These are phyloP conservation scores for Diplolepis rosae DNA, from an alignment of 2,888 invertebrate species.

Conservation along the genomic window DNA sequence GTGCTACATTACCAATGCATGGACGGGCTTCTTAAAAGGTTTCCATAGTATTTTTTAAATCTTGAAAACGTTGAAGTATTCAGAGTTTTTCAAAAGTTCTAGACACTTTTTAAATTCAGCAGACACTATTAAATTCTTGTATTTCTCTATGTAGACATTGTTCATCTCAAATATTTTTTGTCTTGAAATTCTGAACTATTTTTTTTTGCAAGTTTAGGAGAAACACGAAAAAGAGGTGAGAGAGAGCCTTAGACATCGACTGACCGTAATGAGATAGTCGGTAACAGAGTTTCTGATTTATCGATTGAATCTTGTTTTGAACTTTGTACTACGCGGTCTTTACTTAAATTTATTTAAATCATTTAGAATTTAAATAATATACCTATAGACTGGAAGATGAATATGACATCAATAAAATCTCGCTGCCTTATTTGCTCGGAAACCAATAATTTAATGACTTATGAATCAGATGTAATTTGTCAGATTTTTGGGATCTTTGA, in stretches of 20 bases:
- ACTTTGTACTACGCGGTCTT: too few relatives aligned
- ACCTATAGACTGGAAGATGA: too few relatives aligned
- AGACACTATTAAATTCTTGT: not conserved
- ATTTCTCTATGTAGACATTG: not conserved
- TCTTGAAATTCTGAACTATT: not conserved
- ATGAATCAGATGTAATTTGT: too few relatives aligned
- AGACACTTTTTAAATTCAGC: not conserved
- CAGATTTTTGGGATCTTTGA: too few relatives aligned
- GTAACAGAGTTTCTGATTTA: constrained; percentile 15
- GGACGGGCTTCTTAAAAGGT: not conserved
- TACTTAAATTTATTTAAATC: too few relatives aligned
- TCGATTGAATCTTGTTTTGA: constrained; percentile 17
- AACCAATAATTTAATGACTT: too few relatives aligned
- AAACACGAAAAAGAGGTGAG: not conserved
- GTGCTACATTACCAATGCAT: not conserved
- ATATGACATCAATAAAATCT: too few relatives aligned
- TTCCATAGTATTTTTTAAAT: not conserved
- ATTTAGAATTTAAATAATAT: too few relatives aligned
- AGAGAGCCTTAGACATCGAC: not conserved
- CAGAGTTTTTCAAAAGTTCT: not conserved
- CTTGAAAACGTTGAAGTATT: not conserved
- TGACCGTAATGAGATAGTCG: not conserved
- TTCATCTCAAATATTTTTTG: not conserved
- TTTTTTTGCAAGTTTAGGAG: not conserved
- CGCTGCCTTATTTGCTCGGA: too few relatives aligned